Evolutionary conservation across 2,888 invertebrate genomes (phyloP).

Genomic region (Drosophila ezoana): DNA sequence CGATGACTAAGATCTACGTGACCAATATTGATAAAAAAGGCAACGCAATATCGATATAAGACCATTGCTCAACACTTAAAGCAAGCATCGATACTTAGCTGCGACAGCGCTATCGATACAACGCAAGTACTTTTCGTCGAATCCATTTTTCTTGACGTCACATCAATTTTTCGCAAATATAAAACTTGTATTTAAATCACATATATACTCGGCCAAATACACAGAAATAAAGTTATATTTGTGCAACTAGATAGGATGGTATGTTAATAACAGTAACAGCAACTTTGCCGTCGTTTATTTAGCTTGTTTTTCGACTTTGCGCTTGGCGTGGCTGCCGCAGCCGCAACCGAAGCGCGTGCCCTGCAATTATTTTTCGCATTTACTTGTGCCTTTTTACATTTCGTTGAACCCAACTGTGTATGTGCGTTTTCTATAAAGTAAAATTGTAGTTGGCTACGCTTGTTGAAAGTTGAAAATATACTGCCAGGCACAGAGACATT

Average conservation of each 20-base stretch:
- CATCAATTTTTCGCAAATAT: constrained; percentile 48
- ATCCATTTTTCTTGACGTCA: constrained; percentile 61
- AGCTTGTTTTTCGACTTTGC: constrained; percentile 2
- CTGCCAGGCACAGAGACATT: neutral
- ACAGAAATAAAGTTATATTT: constrained; percentile 10
- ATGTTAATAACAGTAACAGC: constrained; percentile 14
- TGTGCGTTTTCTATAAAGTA: neutral
- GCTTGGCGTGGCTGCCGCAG: constrained; percentile 35
- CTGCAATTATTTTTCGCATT: constrained; percentile 25
- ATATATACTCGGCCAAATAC: constrained; percentile 15
- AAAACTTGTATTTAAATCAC: constrained; percentile 25
- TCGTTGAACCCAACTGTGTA: constrained; percentile 1
- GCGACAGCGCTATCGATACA: constrained; percentile 26
- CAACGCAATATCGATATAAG: neutral
- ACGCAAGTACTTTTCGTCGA: constrained; percentile 37
- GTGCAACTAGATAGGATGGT: constrained; percentile 41
- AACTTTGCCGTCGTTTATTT: neutral
- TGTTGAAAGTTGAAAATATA: constrained; percentile 2
- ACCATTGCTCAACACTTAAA: constrained; percentile 5
- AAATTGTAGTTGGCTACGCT: neutral
- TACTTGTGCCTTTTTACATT: constrained; percentile 4
- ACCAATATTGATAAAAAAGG: too few species aligned
- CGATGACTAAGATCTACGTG: too few species aligned
- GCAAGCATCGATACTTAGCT: constrained; percentile 17
- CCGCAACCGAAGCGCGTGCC: constrained; percentile 29